A percentile compares a stretch with the other conserved stretches of the same genome.
Evolutionary conservation across 2,797 vertebrate genomes (phyloP).

Genomic region (Mycteria americana): DNA sequence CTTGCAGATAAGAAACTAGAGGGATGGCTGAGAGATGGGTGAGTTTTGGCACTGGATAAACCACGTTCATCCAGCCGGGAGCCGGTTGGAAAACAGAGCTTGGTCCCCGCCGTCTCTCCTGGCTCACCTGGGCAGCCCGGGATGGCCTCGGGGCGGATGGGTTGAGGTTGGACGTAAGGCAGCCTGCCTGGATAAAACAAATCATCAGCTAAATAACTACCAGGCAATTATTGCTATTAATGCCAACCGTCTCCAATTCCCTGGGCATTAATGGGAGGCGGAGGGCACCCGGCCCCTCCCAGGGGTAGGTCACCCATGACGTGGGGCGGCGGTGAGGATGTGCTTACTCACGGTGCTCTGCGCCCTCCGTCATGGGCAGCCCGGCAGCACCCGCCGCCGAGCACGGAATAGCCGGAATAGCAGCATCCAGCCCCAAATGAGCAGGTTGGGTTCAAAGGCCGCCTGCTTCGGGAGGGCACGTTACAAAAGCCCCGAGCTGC

Average conservation of each 20-base stretch:
- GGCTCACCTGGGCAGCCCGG: not conserved
- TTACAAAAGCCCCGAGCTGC: not conserved
- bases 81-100: not conserved
- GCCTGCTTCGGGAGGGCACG: not conserved
- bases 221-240: not conserved
- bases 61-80: not conserved
- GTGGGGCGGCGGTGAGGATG: not conserved
- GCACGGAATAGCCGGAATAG: not conserved
- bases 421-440: not conserved
- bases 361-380: not conserved
- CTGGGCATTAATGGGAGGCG: not conserved
- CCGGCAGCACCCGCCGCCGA: not conserved
- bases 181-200: not conserved
- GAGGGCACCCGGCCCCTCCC: not conserved
- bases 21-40: not conserved
- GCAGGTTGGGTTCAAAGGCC: not conserved
- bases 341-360: not conserved
- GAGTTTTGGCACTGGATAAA: not conserved
- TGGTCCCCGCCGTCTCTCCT: accelerated
- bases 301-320: not conserved
- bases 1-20: not conserved
- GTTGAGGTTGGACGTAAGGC: not conserved
- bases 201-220: not conserved
- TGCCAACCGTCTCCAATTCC: not conserved
- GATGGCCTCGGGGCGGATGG: not conserved